A percentile compares a stretch with the other conserved stretches of the same genome.
These are phyloP conservation scores for Ceyx erithaca DNA, from an alignment of 2,797 vertebrate species.

Conservation along the genomic window DNA sequence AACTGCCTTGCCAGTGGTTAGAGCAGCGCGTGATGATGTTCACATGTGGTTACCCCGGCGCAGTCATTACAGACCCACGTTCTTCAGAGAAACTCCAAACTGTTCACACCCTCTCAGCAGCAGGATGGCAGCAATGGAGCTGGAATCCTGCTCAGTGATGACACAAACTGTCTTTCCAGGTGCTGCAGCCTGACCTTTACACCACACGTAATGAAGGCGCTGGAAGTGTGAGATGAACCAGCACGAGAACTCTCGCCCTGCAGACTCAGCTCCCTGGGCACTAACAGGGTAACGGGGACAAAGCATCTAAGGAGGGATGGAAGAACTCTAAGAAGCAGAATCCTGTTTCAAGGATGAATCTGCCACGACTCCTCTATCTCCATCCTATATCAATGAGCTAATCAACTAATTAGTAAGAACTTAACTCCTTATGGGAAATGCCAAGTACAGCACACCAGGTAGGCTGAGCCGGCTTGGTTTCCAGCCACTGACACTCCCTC, in stretches of 20 bases:
- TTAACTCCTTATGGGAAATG: neutral
- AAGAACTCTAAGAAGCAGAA: neutral
- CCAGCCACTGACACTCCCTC: neutral
- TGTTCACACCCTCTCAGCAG: constrained; percentile 24
- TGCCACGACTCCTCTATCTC: neutral
- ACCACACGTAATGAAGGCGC: accelerated
- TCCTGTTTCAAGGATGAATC: neutral
- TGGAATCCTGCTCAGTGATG: neutral
- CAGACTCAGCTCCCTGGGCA: neutral
- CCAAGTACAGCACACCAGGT: neutral
- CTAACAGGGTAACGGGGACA: neutral
- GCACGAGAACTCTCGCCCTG: accelerated
- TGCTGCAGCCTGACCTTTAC: neutral
- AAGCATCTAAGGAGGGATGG: neutral
- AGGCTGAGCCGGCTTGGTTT: neutral
- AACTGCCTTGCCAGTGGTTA: constrained; percentile 20
- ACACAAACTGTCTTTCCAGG: neutral
- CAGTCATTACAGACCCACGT: constrained; percentile 1
- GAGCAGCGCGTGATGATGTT: constrained; percentile 20
- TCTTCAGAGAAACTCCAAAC: constrained; percentile 28
- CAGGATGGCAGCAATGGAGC: neutral
- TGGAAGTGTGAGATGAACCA: neutral
- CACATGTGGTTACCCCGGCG: constrained; percentile 19
- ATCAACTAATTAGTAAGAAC: neutral
- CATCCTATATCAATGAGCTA: neutral